phyloP scores from a whole-genome alignment of 2,888 invertebrate species.

The Drosophila quinaria region DNA sequence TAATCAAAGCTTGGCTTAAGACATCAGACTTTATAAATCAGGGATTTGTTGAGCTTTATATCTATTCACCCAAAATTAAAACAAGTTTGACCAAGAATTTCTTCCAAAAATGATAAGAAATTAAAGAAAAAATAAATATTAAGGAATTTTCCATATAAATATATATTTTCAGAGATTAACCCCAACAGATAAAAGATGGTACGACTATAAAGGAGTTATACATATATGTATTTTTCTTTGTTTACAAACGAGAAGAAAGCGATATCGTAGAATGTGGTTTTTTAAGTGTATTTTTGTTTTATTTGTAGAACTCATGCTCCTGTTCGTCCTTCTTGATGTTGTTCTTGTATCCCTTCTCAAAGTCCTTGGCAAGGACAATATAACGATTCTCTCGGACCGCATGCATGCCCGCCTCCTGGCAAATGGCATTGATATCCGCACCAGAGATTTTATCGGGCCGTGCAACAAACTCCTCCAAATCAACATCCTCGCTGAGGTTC shows the following conservation, averaged over 20 bases:
- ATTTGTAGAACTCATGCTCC: slow-evolving; percentile 99
- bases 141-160: too few species aligned
- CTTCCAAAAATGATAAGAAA: too few species aligned
- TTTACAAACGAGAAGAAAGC: slow-evolving; percentile 35
- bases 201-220: not conserved
- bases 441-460: slow-evolving; percentile 99
- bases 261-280: not conserved
- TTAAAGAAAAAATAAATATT: too few species aligned
- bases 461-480: slow-evolving; percentile 99
- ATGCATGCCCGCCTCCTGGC: slow-evolving; percentile 99
- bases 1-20: too few species aligned
- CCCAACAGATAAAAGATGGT: not conserved
- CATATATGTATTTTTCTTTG: slow-evolving; percentile 23
- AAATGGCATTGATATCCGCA: slow-evolving; percentile 99
- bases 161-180: too few species aligned
- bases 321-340: slow-evolving; percentile 98
- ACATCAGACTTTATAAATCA: too few species aligned
- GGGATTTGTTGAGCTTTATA: too few species aligned
- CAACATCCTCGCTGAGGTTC: slow-evolving; percentile 99
- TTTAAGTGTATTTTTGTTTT: slow-evolving; percentile 81
- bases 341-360: slow-evolving; percentile 99
- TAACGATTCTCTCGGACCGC: slow-evolving; percentile 99
- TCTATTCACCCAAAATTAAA: too few species aligned
- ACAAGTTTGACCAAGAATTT: too few species aligned
- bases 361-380: slow-evolving; percentile 99